Percentiles rank a stretch among this genome's conserved stretches.
These are phyloP conservation scores for Bellardia bayeri DNA, from an alignment of 2,888 invertebrate genomes.

Conservation along the genomic window DNA sequence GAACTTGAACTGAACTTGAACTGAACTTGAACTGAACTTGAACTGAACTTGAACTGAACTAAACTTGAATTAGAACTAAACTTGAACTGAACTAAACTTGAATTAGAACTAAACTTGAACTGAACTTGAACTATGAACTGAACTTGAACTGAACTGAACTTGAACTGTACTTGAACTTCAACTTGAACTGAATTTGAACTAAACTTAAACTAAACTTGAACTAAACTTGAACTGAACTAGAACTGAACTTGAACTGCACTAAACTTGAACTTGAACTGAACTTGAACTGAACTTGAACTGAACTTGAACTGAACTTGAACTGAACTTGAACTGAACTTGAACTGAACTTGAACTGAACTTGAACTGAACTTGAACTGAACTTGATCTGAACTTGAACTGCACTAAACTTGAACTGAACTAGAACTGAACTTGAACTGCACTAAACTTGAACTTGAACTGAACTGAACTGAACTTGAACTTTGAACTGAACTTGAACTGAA, in stretches of 20 bases:
- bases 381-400: background rate
- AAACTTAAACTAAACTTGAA: no score
- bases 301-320: background rate
- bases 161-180: no score
- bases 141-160: no score
- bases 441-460: background rate
- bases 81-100: background rate
- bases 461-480: no score
- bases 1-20: constrained; percentile 1
- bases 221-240: background rate
- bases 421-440: background rate
- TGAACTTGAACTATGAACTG: no score
- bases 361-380: background rate
- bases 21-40: constrained; percentile 8
- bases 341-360: background rate
- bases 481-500: no score
- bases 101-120: background rate
- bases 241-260: background rate
- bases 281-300: background rate
- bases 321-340: constrained; percentile 8
- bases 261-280: background rate
- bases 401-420: background rate
- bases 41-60: constrained; percentile 3
- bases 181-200: no score
- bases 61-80: background rate